Base-by-base conservation (phyloP, 2,113 vertebrate genomes). In the Atractosteus spatula region DNA sequence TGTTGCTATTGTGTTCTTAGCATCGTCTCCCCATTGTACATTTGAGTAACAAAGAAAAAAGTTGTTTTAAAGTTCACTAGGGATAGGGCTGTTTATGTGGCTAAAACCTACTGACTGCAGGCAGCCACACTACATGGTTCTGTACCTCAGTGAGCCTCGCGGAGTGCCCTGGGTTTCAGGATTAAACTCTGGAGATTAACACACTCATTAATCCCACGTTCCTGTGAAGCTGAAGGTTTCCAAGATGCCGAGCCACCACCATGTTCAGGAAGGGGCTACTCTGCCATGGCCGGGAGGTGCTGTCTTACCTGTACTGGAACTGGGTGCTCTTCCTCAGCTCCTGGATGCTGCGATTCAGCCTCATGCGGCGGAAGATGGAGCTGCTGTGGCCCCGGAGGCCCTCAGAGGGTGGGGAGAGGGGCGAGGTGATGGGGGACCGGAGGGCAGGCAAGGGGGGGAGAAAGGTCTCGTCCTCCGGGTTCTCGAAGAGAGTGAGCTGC, bases 331-430 rank as follows among this genome's bases (percentile, higher is more conserved):
- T 83, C 16, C 82, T 78, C 70, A 66, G 80, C 75, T 87, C 86
- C 73, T 80, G 76, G 76, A 89, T 84, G 17, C 85, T 88, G 76
- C 85, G 83, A 80, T 86, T 88, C 55, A 89, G 80, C 73, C 82
- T 86, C 80, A 89, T 51, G 0, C 86, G 83, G 0, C 83, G 81
- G 62, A 89, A 88, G 65, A 90, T 71, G 57, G 55, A n/a, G 0
- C 76, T 86, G 71, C 69, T 68, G 2, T 79, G 70, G 71, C 81
- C 83, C 0, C 85, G 81, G 13, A 13, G 59, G 8, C 68, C 1
- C 14, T 75, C 81, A 68, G 83, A 79, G 3, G 4, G 17, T 1
- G 82, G 84, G 16, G 86, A 85, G 76, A 78, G 12, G 3, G 80
- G 85, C 57, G 82, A 83, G 79, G 79, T 79, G 73, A 86, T 66